These are phyloP conservation scores for Larimichthys polyactis DNA, from an alignment of 2,113 vertebrate species.

Conservation along the genomic window DNA sequence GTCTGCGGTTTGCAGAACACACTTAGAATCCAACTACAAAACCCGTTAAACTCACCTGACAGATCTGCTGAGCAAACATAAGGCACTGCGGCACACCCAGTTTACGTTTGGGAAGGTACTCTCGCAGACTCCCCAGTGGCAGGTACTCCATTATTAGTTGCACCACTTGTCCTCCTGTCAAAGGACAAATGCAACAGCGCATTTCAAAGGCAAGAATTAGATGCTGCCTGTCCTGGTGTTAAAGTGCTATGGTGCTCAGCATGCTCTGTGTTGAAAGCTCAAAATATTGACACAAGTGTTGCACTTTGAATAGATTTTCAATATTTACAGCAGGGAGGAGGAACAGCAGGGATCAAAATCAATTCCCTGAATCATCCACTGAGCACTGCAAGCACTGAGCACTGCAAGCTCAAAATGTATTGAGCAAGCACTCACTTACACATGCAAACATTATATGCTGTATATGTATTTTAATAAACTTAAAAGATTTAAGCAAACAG, in stretches of 20 bases:
- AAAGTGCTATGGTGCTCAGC: slow-evolving; percentile 1
- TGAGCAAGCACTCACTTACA: slow-evolving; percentile 21
- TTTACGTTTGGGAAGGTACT: slow-evolving; percentile 88
- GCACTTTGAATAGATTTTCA: slow-evolving; percentile 38
- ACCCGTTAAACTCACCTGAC: slow-evolving; percentile 84
- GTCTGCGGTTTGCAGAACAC: slow-evolving; percentile 11
- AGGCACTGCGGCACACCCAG: slow-evolving; percentile 85
- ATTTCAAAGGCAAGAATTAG: slow-evolving; percentile 16
- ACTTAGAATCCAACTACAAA: background rate
- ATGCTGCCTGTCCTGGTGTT: background rate
- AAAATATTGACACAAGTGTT: slow-evolving; percentile 46
- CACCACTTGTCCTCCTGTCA: slow-evolving; percentile 89
- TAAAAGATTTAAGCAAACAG: background rate
- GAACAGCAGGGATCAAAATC: slow-evolving; percentile 44
- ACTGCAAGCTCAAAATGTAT: background rate
- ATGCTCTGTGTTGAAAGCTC: slow-evolving; percentile 35
- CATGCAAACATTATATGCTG: slow-evolving; percentile 16
- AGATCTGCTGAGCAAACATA: slow-evolving; percentile 94
- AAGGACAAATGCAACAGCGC: slow-evolving; percentile 15
- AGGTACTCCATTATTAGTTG: slow-evolving; percentile 97
- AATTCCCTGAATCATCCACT: slow-evolving; percentile 28
- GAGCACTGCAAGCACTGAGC: slow-evolving; percentile 10
- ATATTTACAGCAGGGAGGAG: slow-evolving; percentile 42
- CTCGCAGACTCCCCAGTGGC: slow-evolving; percentile 91
- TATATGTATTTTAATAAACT: background rate